Conservation (phyloP, 2,888 invertebrate species). For the Oligia latruncula region DNA sequence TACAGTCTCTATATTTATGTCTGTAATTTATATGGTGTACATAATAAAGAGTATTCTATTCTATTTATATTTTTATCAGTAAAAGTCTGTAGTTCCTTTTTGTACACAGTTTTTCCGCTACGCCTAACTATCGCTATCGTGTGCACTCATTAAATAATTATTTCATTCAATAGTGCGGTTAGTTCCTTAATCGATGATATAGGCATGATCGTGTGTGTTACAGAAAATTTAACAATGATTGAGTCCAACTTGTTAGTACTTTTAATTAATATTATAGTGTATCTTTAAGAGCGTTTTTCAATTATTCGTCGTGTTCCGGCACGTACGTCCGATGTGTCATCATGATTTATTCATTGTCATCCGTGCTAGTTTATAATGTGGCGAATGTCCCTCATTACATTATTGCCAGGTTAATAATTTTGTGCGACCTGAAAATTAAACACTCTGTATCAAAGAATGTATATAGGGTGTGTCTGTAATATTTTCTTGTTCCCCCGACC, state of each 20-base stretch:
- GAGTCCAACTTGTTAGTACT: background rate
- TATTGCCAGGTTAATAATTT: slow-evolving; percentile 14
- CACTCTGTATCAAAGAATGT: background rate
- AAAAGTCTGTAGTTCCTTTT: slow-evolving; percentile 1
- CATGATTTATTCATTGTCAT: slow-evolving; percentile 51
- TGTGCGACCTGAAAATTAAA: slow-evolving; percentile 5
- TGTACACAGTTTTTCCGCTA: background rate
- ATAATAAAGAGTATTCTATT: too few relatives aligned
- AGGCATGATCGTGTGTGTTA: background rate
- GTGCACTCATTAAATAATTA: slow-evolving; percentile 6
- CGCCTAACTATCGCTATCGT: background rate
- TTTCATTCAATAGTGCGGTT: background rate
- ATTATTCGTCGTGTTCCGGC: slow-evolving; percentile 52
- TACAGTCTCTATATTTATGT: too few relatives aligned
- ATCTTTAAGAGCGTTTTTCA: slow-evolving; percentile 44
- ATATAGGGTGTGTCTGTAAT: background rate
- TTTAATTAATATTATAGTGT: slow-evolving; percentile 32
- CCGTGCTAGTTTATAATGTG: slow-evolving; percentile 51
- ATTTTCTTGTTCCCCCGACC: background rate
- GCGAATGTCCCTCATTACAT: slow-evolving; percentile 30
- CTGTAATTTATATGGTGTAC: too few relatives aligned
- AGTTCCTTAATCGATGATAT: slow-evolving; percentile 9
- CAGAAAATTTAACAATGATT: slow-evolving; percentile 5
- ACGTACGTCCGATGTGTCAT: slow-evolving; percentile 52
- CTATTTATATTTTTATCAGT: background rate